Evolutionary conservation across 2,113 vertebrate genomes (phyloP).

Genomic region (Periophthalmus modestus): DNA sequence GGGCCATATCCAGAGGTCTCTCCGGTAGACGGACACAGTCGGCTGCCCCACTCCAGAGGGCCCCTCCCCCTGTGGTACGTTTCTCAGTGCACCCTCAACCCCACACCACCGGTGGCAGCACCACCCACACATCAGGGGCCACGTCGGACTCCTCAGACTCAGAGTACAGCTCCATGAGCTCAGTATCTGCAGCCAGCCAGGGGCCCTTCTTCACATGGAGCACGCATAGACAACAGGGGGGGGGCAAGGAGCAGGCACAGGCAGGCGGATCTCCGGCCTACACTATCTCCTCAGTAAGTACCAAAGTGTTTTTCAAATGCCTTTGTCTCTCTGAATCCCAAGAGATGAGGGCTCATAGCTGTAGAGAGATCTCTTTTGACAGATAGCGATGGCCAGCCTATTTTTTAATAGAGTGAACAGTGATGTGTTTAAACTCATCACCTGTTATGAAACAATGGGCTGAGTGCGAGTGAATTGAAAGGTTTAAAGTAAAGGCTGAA

Average conservation of each 20-base stretch:
- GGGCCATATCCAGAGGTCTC: conserved; percentile 97
- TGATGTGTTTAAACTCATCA: too few species aligned
- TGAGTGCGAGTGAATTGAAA: too few species aligned
- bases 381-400: too few species aligned
- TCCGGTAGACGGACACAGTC: conserved; percentile 84
- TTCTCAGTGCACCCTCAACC: conserved; percentile 83
- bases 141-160: conserved; percentile 95
- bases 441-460: too few species aligned
- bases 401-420: too few species aligned
- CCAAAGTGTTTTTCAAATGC: neutral
- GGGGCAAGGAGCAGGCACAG: conserved; percentile 60
- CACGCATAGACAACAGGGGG: conserved; percentile 60
- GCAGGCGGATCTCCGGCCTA: conserved; percentile 60
- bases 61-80: conserved; percentile 80
- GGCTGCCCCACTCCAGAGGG: conserved; percentile 87
- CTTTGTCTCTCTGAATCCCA: too few species aligned
- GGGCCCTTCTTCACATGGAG: conserved; percentile 79
- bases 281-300: conserved; percentile 68
- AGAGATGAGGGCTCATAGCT: too few species aligned
- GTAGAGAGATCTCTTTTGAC: too few species aligned
- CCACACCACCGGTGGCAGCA: conserved; percentile 34
- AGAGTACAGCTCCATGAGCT: conserved; percentile 93
- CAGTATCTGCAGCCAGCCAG: conserved; percentile 88
- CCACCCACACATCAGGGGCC: conserved; percentile 68
- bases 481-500: too few species aligned